Evolutionary conservation across 2,888 invertebrate species (phyloP), one percentile per base, ranked within the genome.

Genomic region (Galerucella calmariensis): DNA sequence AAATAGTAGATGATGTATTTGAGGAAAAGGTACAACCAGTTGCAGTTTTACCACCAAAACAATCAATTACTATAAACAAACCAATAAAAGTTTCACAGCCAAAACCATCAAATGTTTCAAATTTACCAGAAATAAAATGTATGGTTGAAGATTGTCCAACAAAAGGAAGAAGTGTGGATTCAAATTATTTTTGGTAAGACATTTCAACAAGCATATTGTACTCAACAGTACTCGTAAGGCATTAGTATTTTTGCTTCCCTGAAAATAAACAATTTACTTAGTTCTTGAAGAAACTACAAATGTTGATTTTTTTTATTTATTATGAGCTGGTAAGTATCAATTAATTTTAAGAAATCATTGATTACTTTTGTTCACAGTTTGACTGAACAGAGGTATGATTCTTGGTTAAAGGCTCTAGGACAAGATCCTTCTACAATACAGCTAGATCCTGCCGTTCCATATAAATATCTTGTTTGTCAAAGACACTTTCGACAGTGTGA

Each of bases 401-500:
- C 56, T 56, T 56, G 56, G 56, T 10, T 56, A 56, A 56, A 56
- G 10, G 56, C 56, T 56, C 20, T 56, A 56, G 56, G 9, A 9
- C 16, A 56, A 56, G 56, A 56, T 9, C 56, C 56, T 20, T 16
- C 56, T 20, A 56, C 20, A 20, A 56, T 56, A 16, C 6, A 56
- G 16, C 16, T 56, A 20, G 56, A 56, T 56, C 6, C 16, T 9
- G 10, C 8, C 2, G 11, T 9, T 56, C 56, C 56, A 56, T 56
- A 56, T 20, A 56, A 56, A 20, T 56, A 56, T 56, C 56, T 56
- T 16, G 56, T 56, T 10, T 56, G 56, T 56, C 16, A 56, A 20
- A 56, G 20, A 56, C 56, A 56, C 16, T 56, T 56, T 56, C 56
- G 56, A 56, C 56, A 56, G 10, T 56, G 56, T 56, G 56, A 56